These are phyloP conservation scores for Agrypnia vestita DNA, from an alignment of 1,140 invertebrate species.

Conservation along the genomic window DNA sequence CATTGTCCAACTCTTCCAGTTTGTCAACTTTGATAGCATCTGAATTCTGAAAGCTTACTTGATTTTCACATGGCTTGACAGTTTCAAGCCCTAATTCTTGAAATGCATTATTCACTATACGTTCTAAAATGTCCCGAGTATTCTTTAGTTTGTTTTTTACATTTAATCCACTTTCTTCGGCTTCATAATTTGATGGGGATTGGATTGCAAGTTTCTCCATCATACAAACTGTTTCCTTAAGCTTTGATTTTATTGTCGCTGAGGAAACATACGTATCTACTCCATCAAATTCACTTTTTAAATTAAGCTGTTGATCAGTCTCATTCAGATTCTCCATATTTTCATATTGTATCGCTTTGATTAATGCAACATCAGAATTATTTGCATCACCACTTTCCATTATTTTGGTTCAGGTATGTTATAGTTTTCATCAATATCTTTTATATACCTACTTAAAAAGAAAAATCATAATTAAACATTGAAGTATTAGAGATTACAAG, in stretches of 20 bases:
- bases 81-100: not conserved
- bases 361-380: not conserved
- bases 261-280: not conserved
- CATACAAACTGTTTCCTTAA: conserved; percentile 8
- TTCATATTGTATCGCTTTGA: not conserved
- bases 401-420: not conserved
- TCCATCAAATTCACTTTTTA: not conserved
- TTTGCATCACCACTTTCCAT: not conserved
- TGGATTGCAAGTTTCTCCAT: conserved; percentile 13
- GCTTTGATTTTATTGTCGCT: conserved; percentile 2
- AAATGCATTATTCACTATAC: conserved; percentile 11
- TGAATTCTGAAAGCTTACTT: not conserved
- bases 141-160: conserved; percentile 46
- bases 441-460: too few species aligned
- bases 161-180: conserved; percentile 17
- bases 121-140: conserved; percentile 41
- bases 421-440: too few species aligned
- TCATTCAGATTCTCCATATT: not conserved
- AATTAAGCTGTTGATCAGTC: not conserved
- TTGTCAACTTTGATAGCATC: not conserved
- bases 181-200: not conserved
- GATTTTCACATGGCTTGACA: not conserved
- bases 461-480: too few species aligned
- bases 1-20: not conserved
- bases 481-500: too few species aligned